Evolutionary conservation across 2,888 invertebrate species (phyloP).

Genomic region (Glaucopsyche alexis): DNA sequence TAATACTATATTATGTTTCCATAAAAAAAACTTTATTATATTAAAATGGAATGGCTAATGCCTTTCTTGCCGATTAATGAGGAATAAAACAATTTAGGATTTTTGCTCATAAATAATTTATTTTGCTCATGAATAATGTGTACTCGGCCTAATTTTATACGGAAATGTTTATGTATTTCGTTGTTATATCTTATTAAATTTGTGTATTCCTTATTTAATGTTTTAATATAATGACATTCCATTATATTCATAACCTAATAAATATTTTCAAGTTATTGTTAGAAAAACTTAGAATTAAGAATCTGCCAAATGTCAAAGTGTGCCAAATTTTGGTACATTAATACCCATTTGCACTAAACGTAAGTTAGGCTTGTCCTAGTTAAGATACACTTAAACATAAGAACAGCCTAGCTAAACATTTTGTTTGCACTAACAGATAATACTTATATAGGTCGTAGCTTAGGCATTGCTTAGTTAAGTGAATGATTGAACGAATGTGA

Average conservation of each 20-base stretch:
- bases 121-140: conserved; percentile 11
- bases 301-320: conserved; percentile 34
- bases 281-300: conserved; percentile 1
- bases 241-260: background rate
- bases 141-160: background rate
- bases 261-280: background rate
- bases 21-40: background rate
- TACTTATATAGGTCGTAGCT: too few species aligned
- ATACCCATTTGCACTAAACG: too few species aligned
- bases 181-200: background rate
- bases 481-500: too few species aligned
- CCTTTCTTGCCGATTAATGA: background rate
- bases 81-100: background rate
- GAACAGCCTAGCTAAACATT: too few species aligned
- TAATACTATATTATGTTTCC: background rate
- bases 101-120: conserved; percentile 1
- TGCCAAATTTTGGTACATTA: conserved; percentile 36
- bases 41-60: background rate
- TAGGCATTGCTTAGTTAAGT: too few species aligned
- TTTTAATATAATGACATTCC: conserved; percentile 1
- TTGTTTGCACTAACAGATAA: too few species aligned
- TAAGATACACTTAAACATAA: too few species aligned
- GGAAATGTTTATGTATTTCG: background rate
- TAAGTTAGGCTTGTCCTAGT: too few species aligned
- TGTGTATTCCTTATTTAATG: background rate